Conservation (phyloP, 2,797 vertebrate genomes). For the Caiman crocodilus region DNA sequence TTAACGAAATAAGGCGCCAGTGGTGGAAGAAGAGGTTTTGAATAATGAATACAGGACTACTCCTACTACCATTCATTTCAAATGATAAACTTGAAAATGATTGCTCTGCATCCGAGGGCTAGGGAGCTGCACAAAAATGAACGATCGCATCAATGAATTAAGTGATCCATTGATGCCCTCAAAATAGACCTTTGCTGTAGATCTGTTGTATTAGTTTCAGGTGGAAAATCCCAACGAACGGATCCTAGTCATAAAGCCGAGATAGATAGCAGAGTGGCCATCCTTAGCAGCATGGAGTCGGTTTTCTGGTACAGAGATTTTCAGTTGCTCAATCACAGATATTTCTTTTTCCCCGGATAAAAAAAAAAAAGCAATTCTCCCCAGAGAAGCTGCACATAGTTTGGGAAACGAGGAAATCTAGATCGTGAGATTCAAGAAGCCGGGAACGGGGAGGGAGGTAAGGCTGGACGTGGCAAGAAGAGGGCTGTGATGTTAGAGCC, state of each 20-base stretch:
- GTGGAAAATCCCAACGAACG: neutral
- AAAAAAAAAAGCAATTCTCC: slow-evolving; percentile 42
- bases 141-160: slow-evolving; percentile 18
- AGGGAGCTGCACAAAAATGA: neutral
- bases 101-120: slow-evolving; percentile 32
- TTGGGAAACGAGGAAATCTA: slow-evolving; percentile 44
- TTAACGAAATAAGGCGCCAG: neutral
- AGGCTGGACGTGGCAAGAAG: neutral
- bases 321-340: neutral
- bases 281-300: neutral
- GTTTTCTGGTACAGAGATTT: neutral
- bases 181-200: slow-evolving; percentile 32
- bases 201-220: slow-evolving; percentile 4
- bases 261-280: neutral
- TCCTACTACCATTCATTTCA: neutral
- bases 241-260: neutral
- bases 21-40: slow-evolving; percentile 16
- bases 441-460: slow-evolving; percentile 60
- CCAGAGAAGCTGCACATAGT: slow-evolving; percentile 5
- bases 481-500: slow-evolving; percentile 50
- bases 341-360: slow-evolving; percentile 24
- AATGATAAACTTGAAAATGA: neutral
- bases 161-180: neutral
- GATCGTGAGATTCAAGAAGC: slow-evolving; percentile 57
- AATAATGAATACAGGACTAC: neutral